Conservation (phyloP, 2,797 vertebrate species). For the Sebastes taczanowskii region DNA sequence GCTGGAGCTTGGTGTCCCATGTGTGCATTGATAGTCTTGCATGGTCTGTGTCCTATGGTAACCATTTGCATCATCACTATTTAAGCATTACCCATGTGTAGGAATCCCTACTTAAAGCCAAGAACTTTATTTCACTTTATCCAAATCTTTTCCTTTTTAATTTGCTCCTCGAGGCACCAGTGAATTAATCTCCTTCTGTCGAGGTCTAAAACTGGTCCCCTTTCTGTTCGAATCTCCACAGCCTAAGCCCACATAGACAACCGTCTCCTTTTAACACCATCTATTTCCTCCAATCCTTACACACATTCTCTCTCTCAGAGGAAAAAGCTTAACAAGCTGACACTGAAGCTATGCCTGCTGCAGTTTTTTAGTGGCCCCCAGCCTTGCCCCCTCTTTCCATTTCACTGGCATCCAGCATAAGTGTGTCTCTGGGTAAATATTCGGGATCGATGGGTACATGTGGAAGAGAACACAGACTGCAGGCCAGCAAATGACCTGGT, state of each 20-base stretch:
- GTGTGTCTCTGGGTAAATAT: slow-evolving; percentile 29
- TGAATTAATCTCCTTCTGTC: slow-evolving; percentile 34
- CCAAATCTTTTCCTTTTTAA: slow-evolving; percentile 17
- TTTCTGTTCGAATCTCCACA: slow-evolving; percentile 11
- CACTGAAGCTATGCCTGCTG: background rate
- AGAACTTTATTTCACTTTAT: slow-evolving; percentile 12
- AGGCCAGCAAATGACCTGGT: slow-evolving; percentile 34
- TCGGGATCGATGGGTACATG: slow-evolving; percentile 48
- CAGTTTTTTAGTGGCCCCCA: background rate
- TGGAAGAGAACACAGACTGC: slow-evolving; percentile 10
- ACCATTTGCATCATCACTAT: slow-evolving; percentile 13
- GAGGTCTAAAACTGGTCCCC: slow-evolving; percentile 18
- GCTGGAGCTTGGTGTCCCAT: slow-evolving; percentile 6
- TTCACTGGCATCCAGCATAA: slow-evolving; percentile 17
- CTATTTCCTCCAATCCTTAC: background rate
- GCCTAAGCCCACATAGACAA: slow-evolving; percentile 31
- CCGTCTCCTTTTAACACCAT: slow-evolving; percentile 18
- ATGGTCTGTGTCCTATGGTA: slow-evolving; percentile 15
- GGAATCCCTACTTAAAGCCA: background rate
- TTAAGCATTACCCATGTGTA: background rate
- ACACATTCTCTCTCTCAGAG: background rate
- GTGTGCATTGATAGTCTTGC: slow-evolving; percentile 10
- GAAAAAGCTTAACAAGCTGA: slow-evolving; percentile 23
- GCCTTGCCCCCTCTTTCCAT: slow-evolving; percentile 23
- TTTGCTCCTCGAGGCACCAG: slow-evolving; percentile 9